Percentiles rank a stretch among this genome's conserved stretches.
Evolutionary conservation across 2,113 vertebrate genomes (phyloP).

Genomic region (Dicaeum eximium): DNA sequence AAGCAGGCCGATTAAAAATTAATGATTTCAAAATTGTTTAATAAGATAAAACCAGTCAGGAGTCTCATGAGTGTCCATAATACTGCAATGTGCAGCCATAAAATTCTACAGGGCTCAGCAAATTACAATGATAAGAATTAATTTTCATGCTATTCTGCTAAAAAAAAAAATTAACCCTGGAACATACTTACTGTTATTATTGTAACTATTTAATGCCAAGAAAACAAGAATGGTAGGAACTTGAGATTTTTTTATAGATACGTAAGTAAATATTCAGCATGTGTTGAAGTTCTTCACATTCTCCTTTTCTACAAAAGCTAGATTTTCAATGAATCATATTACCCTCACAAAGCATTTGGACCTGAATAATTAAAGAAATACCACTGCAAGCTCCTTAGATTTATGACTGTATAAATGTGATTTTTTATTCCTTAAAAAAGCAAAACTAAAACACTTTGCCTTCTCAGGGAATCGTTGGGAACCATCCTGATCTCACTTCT

Average conservation of each 20-base stretch:
- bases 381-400: background rate
- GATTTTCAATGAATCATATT: background rate
- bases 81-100: slow-evolving; percentile 64
- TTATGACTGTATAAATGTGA: background rate
- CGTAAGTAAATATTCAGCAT: background rate
- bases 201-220: background rate
- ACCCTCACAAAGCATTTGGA: background rate
- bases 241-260: background rate
- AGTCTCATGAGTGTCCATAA: slow-evolving; percentile 73
- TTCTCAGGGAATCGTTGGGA: background rate
- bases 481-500: background rate
- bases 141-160: slow-evolving; percentile 44
- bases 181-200: slow-evolving; percentile 24
- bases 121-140: slow-evolving; percentile 60
- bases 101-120: slow-evolving; percentile 69
- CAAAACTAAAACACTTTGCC: background rate
- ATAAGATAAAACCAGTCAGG: slow-evolving; percentile 78
- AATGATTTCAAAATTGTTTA: slow-evolving; percentile 84
- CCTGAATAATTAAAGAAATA: background rate
- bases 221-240: background rate
- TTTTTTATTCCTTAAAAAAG: background rate
- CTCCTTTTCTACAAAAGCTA: background rate
- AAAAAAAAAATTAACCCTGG: slow-evolving; percentile 46
- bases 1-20: slow-evolving; percentile 78
- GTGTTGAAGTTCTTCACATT: background rate